Evolutionary conservation across 35 echinoderm and acorn worm genomes (phyloP).

Genomic region (Stichopus chloronotus): DNA sequence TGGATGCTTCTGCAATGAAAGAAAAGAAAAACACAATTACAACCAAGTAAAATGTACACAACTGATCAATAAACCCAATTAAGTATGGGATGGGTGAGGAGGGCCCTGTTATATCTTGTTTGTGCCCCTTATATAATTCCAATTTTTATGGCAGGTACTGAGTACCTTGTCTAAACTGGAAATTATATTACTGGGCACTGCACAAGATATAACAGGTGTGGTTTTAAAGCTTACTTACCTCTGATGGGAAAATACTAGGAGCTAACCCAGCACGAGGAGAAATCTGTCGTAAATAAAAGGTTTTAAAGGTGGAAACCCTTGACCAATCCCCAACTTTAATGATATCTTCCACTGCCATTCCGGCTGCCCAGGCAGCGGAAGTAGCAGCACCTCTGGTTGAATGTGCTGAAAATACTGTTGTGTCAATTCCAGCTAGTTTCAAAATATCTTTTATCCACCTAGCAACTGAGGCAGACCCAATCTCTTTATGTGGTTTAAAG

Average conservation of each 20-base stretch:
- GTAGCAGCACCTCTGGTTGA: no score
- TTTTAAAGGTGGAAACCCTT: conserved; percentile 31
- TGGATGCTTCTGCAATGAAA: neutral
- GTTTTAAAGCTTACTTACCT: conserved; percentile 29
- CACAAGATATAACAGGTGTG: conserved; percentile 55
- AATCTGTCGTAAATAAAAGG: neutral
- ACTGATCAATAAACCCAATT: no score
- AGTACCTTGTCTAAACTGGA: conserved; percentile 35
- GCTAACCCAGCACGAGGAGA: neutral
- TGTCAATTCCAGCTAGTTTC: neutral
- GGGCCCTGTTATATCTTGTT: neutral
- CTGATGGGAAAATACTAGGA: neutral
- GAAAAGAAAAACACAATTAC: neutral
- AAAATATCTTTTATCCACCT: conserved; percentile 10
- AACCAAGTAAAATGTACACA: neutral
- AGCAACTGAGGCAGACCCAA: conserved; percentile 11
- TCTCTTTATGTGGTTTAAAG: neutral
- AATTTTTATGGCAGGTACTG: conserved; percentile 45
- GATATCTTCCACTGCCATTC: conserved; percentile 9
- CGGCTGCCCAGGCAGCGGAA: neutral
- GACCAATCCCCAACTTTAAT: conserved; percentile 35
- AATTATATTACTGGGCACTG: conserved; percentile 39
- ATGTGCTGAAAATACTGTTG: neutral
- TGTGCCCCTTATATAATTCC: conserved; percentile 30
- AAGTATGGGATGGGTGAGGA: neutral